Evolutionary conservation across 2,888 invertebrate genomes (phyloP).

Genomic region (Drosophila falleni): DNA sequence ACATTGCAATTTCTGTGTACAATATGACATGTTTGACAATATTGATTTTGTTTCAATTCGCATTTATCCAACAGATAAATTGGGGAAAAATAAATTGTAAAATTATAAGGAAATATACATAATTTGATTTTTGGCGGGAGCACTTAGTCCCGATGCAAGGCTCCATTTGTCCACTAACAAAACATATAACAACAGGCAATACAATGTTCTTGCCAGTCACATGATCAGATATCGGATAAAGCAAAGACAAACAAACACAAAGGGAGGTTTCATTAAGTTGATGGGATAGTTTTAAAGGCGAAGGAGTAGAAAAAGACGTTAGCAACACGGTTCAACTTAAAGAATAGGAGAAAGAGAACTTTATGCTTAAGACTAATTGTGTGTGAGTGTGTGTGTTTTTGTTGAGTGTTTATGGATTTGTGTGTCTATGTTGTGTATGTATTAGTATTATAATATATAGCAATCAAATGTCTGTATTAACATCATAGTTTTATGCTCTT

Average conservation of each 20-base stretch:
- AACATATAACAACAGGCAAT: slow-evolving; percentile 65
- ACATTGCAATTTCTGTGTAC: slow-evolving; percentile 63
- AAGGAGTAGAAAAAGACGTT: slow-evolving; percentile 54
- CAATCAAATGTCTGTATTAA: slow-evolving; percentile 66
- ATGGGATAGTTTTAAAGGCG: slow-evolving; percentile 10
- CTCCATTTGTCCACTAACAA: slow-evolving; percentile 67
- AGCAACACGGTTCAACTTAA: slow-evolving; percentile 65
- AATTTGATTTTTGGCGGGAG: slow-evolving; percentile 52
- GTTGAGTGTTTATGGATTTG: slow-evolving; percentile 25
- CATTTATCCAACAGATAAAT: slow-evolving; percentile 40
- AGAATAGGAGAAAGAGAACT: slow-evolving; percentile 67
- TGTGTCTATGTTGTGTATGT: slow-evolving; percentile 28
- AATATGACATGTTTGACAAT: slow-evolving; percentile 61
- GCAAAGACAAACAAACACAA: slow-evolving; percentile 57
- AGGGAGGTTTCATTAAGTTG: slow-evolving; percentile 16
- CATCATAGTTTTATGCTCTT: slow-evolving; percentile 41
- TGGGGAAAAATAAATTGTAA: slow-evolving; percentile 35
- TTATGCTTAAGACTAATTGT: slow-evolving; percentile 67
- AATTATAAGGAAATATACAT: slow-evolving; percentile 54
- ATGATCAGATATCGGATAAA: slow-evolving; percentile 40
- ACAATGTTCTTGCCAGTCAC: slow-evolving; percentile 46
- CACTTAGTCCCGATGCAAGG: slow-evolving; percentile 25
- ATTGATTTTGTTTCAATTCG: slow-evolving; percentile 42
- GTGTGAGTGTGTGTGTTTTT: slow-evolving; percentile 49
- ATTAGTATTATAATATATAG: slow-evolving; percentile 48